phyloP scores from a whole-genome alignment of 2,113 vertebrate genomes.

The Laticauda laticaudata region DNA sequence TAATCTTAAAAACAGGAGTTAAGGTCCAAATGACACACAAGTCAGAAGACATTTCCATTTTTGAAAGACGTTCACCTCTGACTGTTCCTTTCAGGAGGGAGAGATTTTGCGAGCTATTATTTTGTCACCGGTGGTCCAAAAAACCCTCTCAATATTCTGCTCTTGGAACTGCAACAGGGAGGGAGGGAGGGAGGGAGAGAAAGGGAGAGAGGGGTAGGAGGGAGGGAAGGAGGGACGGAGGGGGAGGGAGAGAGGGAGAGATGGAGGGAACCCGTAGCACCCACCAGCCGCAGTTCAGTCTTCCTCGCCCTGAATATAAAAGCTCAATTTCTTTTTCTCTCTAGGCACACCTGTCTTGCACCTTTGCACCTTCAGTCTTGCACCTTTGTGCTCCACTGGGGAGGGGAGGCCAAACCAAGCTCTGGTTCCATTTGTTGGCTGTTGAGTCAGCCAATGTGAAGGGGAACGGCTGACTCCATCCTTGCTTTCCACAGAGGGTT shows the following conservation, averaged over 20 bases:
- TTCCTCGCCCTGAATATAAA: neutral
- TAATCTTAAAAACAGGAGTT: neutral
- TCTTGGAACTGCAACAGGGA: neutral
- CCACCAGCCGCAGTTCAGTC: neutral
- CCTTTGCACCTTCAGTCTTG: too few relatives aligned
- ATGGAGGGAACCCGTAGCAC: neutral
- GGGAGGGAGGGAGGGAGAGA: too few relatives aligned
- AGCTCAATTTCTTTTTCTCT: neutral
- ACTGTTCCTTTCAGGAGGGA: neutral
- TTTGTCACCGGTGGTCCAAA: neutral
- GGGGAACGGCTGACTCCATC: neutral
- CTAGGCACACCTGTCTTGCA: neutral
- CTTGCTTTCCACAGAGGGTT: neutral
- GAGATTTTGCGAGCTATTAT: neutral
- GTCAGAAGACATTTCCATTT: neutral
- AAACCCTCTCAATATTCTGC: neutral
- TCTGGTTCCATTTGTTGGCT: neutral
- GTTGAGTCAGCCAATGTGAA: neutral
- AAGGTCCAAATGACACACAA: neutral
- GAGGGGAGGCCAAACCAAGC: neutral
- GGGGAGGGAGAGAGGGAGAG: fast-evolving
- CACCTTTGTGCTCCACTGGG: neutral
- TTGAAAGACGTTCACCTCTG: neutral
- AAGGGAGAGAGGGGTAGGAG: too few relatives aligned
- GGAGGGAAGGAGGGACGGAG: too few relatives aligned